phyloP scores from a whole-genome alignment of 2,888 invertebrate genomes.

The Prenolepis imparis region DNA sequence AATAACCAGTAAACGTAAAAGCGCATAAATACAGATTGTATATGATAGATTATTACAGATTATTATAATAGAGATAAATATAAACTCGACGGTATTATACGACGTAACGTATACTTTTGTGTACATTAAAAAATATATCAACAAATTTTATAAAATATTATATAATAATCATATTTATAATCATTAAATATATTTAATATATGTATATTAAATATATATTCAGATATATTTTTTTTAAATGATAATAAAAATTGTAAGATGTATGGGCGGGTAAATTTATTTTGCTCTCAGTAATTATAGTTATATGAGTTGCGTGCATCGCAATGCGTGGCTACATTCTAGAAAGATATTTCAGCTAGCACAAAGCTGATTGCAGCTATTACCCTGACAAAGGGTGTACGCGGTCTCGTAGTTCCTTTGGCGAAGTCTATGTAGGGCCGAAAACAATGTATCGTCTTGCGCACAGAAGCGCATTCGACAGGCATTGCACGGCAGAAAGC shows the following conservation, averaged over 20 bases:
- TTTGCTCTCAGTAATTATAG: conserved; percentile 24
- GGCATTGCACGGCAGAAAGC: conserved; percentile 39
- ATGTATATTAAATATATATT: no score
- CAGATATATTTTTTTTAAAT: neutral
- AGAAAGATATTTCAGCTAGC: conserved; percentile 58
- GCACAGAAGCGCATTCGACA: conserved; percentile 53
- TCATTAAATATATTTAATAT: neutral
- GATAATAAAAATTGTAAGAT: neutral
- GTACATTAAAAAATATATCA: neutral
- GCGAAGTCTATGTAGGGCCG: conserved; percentile 24
- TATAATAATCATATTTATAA: neutral
- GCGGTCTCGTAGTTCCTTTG: conserved; percentile 56
- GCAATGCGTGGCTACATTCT: conserved; percentile 36
- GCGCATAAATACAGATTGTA: neutral
- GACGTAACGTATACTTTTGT: neutral
- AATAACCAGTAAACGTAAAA: neutral
- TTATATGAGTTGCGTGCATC: conserved; percentile 49
- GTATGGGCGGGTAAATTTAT: neutral
- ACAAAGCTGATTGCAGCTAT: conserved; percentile 74
- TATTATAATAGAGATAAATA: neutral
- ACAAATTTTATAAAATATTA: conserved; percentile 3
- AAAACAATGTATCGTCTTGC: conserved; percentile 51
- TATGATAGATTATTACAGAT: neutral
- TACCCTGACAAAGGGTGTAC: conserved; percentile 66
- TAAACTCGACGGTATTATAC: neutral